Percentiles rank a stretch among this genome's conserved stretches.
These are phyloP conservation scores for Lithophane ornitopus DNA, from an alignment of 2,888 invertebrate species.

Conservation along the genomic window DNA sequence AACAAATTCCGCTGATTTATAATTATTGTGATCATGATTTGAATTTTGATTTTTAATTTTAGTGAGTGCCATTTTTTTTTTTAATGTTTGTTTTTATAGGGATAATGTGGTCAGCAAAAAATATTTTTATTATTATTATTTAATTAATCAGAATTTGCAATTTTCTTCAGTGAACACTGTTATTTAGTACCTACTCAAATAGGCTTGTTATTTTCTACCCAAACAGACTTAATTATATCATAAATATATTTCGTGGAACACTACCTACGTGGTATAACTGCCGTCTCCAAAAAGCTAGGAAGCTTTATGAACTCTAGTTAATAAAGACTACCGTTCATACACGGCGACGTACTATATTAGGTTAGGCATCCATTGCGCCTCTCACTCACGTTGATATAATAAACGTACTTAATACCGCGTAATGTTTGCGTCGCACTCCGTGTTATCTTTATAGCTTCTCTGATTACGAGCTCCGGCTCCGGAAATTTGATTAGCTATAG, in stretches of 20 bases:
- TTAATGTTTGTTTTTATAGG: too few relatives aligned
- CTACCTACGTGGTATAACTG: too few relatives aligned
- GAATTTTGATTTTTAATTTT: too few relatives aligned
- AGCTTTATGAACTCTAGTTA: not conserved
- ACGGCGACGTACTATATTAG: not conserved
- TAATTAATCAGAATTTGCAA: not conserved
- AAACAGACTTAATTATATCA: not conserved
- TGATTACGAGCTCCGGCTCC: conserved; percentile 72
- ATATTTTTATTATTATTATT: too few relatives aligned
- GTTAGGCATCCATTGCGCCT: conserved; percentile 56
- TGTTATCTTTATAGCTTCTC: conserved; percentile 75
- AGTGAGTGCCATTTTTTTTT: too few relatives aligned
- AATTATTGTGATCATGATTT: too few relatives aligned
- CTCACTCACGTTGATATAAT: conserved; percentile 56
- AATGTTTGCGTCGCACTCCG: conserved; percentile 69
- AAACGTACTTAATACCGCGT: conserved; percentile 64
- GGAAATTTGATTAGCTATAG: conserved; percentile 76
- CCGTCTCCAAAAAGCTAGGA: not conserved
- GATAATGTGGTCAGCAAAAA: too few relatives aligned
- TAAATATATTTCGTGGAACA: not conserved
- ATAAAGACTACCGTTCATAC: not conserved
- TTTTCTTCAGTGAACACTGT: too few relatives aligned
- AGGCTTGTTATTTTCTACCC: not conserved
- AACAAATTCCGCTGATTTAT: not conserved
- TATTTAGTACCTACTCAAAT: not conserved